These are phyloP conservation scores for Malthinus seriepunctatus DNA, from an alignment of 2,888 invertebrate genomes.

Conservation along the genomic window DNA sequence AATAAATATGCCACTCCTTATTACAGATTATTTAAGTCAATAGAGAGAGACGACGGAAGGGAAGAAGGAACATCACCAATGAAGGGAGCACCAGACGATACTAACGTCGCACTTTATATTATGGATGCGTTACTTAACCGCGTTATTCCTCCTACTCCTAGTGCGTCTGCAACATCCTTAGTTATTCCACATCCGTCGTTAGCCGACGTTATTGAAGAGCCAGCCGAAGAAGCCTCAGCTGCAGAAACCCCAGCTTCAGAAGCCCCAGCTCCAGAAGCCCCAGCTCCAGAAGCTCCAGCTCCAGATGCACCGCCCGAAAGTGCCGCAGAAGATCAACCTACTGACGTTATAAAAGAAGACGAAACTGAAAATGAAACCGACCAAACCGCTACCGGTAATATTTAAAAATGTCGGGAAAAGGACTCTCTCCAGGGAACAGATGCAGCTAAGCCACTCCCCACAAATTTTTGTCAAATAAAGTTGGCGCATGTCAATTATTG, in stretches of 20 bases:
- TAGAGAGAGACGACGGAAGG: not conserved
- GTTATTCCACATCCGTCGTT: not conserved
- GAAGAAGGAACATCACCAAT: not conserved
- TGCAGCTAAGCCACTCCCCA: too few relatives aligned
- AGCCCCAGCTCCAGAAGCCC: too few relatives aligned
- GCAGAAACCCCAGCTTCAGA: too few relatives aligned
- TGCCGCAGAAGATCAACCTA: not conserved
- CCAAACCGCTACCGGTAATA: too few relatives aligned
- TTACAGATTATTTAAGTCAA: too few relatives aligned
- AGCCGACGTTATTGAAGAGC: not conserved
- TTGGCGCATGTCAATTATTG: too few relatives aligned
- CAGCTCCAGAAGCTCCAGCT: not conserved
- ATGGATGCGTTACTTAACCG: not conserved
- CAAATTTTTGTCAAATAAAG: too few relatives aligned
- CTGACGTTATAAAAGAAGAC: not conserved
- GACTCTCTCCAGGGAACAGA: too few relatives aligned
- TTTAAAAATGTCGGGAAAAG: too few relatives aligned
- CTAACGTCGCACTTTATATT: constrained; percentile 1
- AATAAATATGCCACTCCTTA: too few relatives aligned
- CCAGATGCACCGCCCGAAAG: not conserved
- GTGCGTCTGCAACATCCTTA: not conserved
- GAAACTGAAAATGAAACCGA: not conserved
- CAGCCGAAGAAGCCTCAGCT: not conserved
- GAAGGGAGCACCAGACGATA: not conserved
- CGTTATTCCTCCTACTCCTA: not conserved